phyloP scores from a whole-genome alignment of 2,797 vertebrate species.

The Choloepus didactylus region DNA sequence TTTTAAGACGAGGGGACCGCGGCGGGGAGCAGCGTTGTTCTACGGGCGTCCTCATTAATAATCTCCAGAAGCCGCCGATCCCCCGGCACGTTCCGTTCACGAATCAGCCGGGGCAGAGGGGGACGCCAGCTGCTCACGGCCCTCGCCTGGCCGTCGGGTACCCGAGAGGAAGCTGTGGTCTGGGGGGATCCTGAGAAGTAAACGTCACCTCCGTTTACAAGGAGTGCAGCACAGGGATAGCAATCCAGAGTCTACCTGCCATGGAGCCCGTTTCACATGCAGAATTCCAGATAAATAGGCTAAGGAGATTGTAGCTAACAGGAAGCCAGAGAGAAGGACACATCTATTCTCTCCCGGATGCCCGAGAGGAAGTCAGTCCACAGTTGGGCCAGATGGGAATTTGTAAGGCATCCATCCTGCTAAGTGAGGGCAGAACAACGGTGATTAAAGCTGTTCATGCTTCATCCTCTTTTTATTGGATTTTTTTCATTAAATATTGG shows the following conservation, averaged over 20 bases:
- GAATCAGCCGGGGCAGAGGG: background rate
- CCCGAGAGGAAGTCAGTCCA: conserved; percentile 7
- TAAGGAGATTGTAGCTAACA: conserved; percentile 69
- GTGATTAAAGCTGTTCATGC: accelerated
- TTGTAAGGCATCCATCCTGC: accelerated
- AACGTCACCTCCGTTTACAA: conserved; percentile 53
- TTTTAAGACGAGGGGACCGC: background rate
- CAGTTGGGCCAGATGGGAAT: background rate
- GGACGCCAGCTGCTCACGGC: conserved; percentile 50
- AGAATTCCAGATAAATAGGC: conserved; percentile 63
- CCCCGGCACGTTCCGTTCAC: conserved; percentile 4
- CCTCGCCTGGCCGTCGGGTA: conserved; percentile 32
- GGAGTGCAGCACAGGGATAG: conserved; percentile 43
- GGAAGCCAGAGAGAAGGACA: conserved; percentile 35
- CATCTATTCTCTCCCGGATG: background rate
- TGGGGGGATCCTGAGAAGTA: conserved; percentile 63
- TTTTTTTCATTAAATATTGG: too few relatives aligned
- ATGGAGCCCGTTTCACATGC: background rate
- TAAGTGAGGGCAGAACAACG: accelerated
- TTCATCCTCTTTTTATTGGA: too few relatives aligned
- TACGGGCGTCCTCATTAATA: conserved; percentile 69
- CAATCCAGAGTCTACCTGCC: background rate
- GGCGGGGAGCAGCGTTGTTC: conserved; percentile 32
- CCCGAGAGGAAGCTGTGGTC: conserved; percentile 72
- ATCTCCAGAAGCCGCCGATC: conserved; percentile 76